Conservation (phyloP, 2,113 vertebrate genomes). For the Alces alces region DNA sequence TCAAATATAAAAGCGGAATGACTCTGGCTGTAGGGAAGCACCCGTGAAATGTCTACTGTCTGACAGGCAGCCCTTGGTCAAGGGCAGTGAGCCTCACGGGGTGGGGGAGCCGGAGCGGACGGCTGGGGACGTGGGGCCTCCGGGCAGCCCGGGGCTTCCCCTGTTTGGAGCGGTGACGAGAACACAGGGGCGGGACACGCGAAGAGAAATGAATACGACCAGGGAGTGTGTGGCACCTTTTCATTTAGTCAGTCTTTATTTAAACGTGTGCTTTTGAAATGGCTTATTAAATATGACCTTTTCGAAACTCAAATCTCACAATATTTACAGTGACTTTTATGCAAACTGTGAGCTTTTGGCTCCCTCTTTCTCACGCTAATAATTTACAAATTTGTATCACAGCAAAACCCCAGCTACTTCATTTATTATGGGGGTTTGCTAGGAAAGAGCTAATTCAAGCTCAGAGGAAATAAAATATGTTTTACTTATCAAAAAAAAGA, state of each 20-base stretch:
- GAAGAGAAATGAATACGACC: not conserved
- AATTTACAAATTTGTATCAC: not conserved
- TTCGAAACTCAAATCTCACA: slow-evolving; percentile 31
- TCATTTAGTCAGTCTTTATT: slow-evolving; percentile 50
- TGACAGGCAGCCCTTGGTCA: not conserved
- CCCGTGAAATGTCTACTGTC: not conserved
- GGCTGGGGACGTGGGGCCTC: not conserved
- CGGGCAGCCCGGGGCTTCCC: not conserved
- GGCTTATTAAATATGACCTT: slow-evolving; percentile 48
- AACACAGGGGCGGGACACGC: not conserved
- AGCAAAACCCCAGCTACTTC: not conserved
- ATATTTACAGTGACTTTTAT: slow-evolving; percentile 44
- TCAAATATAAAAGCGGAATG: not conserved
- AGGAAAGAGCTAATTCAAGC: not conserved
- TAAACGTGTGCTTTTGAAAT: slow-evolving; percentile 45
- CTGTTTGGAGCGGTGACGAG: not conserved
- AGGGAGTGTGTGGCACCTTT: not conserved
- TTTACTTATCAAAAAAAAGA: slow-evolving; percentile 26
- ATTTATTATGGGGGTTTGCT: not conserved
- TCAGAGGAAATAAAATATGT: slow-evolving; percentile 12
- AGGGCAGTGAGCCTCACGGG: not conserved
- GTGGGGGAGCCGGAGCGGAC: not conserved
- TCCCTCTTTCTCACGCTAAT: not conserved
- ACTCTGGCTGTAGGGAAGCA: not conserved
- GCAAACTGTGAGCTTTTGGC: not conserved